These are phyloP conservation scores for Python bivittatus DNA, from an alignment of 2,113 vertebrate genomes.

Conservation along the genomic window DNA sequence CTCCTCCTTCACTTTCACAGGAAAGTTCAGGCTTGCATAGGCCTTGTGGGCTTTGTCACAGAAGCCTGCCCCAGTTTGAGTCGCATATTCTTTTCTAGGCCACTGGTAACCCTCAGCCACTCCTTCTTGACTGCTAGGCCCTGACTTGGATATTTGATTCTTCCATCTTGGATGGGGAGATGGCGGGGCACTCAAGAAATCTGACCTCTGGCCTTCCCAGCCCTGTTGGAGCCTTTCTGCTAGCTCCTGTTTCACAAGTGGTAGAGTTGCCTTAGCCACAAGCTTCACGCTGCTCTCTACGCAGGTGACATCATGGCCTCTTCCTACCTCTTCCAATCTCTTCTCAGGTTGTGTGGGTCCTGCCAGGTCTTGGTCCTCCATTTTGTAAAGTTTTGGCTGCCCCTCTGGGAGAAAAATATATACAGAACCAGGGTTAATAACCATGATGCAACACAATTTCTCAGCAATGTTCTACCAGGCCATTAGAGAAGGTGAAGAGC, in stretches of 20 bases:
- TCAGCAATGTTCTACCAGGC: background rate
- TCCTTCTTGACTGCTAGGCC: background rate
- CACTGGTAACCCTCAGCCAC: background rate
- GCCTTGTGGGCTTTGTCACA: background rate
- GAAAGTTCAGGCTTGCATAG: background rate
- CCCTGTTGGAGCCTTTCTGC: background rate
- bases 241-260: background rate
- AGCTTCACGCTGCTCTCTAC: background rate
- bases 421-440: background rate
- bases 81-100: background rate
- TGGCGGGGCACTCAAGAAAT: background rate
- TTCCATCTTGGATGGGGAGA: background rate
- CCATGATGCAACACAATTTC: background rate
- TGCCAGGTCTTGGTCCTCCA: background rate
- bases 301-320: background rate
- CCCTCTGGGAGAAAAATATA: background rate
- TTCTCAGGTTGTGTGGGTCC: background rate
- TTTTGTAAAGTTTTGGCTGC: background rate
- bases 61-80: background rate
- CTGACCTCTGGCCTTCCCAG: slow-evolving; percentile 2
- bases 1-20: slow-evolving; percentile 13
- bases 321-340: background rate
- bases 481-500: background rate
- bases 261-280: background rate
- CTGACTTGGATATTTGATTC: background rate